Percentiles rank a stretch among this genome's conserved stretches.
Evolutionary conservation across 2,797 vertebrate species (phyloP).

Genomic region (Loriculus beryllinus): DNA sequence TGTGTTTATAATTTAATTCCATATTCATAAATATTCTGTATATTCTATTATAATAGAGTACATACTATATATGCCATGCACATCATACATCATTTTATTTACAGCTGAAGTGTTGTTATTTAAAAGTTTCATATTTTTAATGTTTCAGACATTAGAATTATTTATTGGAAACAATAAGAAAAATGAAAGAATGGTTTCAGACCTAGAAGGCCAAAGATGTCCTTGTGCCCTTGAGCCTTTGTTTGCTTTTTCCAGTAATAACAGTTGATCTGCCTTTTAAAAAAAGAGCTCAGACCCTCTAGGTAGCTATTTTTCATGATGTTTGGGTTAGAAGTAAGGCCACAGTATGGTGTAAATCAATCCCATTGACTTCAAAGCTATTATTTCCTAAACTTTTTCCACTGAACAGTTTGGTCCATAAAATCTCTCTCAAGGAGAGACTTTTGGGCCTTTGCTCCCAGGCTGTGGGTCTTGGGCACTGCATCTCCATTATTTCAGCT

Average conservation of each 20-base stretch:
- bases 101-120: background rate
- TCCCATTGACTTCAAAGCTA: background rate
- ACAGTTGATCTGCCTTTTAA: background rate
- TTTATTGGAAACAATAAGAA: background rate
- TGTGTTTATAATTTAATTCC: background rate
- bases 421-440: background rate
- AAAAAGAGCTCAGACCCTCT: background rate
- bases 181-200: background rate
- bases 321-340: background rate
- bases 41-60: background rate
- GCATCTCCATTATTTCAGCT: background rate
- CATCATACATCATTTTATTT: background rate
- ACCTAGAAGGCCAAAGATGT: background rate
- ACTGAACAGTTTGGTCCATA: background rate
- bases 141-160: background rate
- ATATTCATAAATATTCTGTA: background rate
- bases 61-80: background rate
- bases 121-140: background rate
- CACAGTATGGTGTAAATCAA: background rate
- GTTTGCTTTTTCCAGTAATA: background rate
- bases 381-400: background rate
- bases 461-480: fast-evolving
- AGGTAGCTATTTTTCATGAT: background rate
- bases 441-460: background rate
- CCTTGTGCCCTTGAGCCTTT: background rate